Conservation (phyloP, 2,797 vertebrate genomes). For the Peromyscus attwateri region DNA sequence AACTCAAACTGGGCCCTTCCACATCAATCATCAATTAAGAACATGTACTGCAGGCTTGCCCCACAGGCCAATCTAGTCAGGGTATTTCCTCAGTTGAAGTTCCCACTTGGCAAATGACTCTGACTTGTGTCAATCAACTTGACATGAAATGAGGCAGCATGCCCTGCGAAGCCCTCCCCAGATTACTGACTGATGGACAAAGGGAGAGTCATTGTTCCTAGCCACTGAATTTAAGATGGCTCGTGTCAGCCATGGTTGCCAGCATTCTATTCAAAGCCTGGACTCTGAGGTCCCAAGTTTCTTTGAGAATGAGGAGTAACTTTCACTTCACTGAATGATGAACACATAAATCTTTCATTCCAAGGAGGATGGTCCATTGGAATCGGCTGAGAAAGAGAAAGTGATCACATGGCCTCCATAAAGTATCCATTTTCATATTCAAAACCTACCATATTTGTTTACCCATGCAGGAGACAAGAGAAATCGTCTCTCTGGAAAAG, state of each 20-base stretch:
- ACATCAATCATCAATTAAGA: background rate
- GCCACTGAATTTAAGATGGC: background rate
- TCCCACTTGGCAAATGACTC: background rate
- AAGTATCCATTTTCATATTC: background rate
- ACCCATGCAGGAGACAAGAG: background rate
- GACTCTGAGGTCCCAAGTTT: background rate
- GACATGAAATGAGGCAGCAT: background rate
- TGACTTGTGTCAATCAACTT: background rate
- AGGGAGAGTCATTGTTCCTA: conserved; percentile 25
- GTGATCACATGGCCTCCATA: background rate
- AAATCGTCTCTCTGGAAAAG: background rate
- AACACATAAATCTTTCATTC: background rate
- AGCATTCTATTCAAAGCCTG: background rate
- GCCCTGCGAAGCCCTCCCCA: background rate
- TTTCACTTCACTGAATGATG: background rate
- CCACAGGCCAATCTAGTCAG: background rate
- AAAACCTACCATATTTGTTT: background rate
- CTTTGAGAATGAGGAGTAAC: background rate
- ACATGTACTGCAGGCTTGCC: background rate
- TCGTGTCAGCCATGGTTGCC: background rate
- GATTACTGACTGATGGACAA: background rate
- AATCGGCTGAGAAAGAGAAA: background rate
- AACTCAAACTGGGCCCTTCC: background rate
- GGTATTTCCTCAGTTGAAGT: background rate
- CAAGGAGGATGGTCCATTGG: background rate